Conservation (phyloP, 2,888 invertebrate species). For the Alsophila aescularia region DNA sequence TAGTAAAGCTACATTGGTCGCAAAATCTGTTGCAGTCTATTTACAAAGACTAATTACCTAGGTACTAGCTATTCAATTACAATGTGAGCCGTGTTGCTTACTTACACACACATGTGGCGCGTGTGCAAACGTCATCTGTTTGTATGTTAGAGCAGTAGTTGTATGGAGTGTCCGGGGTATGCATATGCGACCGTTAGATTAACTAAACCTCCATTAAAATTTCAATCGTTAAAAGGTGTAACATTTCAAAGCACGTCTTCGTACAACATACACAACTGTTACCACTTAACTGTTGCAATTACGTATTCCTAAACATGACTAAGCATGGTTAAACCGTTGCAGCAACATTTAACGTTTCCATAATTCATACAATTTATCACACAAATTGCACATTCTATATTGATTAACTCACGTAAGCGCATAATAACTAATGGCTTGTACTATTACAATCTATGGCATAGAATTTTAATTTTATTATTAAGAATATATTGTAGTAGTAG, state of each 20-base stretch:
- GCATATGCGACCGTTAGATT: not conserved
- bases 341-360: constrained; percentile 13
- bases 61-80: too few species aligned
- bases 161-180: too few species aligned
- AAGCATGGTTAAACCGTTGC: constrained; percentile 7
- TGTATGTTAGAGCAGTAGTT: too few species aligned
- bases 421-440: constrained; percentile 3
- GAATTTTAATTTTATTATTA: too few species aligned
- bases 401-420: constrained; percentile 6
- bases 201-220: not conserved
- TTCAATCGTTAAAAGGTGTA: not conserved
- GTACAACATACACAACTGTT: not conserved
- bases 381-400: constrained; percentile 19
- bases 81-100: too few species aligned
- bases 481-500: too few species aligned
- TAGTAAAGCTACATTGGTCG: too few species aligned
- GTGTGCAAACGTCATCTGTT: too few species aligned
- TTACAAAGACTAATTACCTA: too few species aligned
- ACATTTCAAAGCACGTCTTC: constrained; percentile 11
- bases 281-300: constrained; percentile 11
- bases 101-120: too few species aligned
- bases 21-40: too few species aligned
- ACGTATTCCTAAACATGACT: constrained; percentile 6
- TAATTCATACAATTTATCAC: constrained; percentile 17
- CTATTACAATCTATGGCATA: too few species aligned